Conservation (phyloP, 1,140 invertebrate species). For the Drosophila rhopaloa region DNA sequence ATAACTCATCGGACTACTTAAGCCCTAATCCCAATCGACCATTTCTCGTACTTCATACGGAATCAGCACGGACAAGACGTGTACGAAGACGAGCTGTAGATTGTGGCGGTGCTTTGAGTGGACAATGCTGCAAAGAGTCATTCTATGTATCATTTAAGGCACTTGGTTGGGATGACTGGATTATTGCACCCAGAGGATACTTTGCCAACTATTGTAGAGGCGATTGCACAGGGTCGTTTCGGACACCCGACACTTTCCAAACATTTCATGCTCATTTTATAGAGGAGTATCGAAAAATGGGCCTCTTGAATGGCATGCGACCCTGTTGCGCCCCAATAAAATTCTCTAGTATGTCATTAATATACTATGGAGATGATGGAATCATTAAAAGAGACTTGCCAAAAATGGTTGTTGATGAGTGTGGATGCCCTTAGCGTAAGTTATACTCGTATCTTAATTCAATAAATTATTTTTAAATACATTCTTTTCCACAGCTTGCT, state of each 20-base stretch:
- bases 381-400: slow-evolving; percentile 97
- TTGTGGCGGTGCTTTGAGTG: slow-evolving; percentile 90
- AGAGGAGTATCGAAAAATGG: slow-evolving; percentile 93
- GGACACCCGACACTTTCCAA: slow-evolving; percentile 93
- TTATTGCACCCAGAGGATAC: slow-evolving; percentile 95
- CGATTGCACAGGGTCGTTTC: slow-evolving; percentile 90
- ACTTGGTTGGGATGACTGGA: slow-evolving; percentile 97
- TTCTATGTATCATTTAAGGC: slow-evolving; percentile 96
- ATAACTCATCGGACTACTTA: slow-evolving; percentile 12
- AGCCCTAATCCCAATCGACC: slow-evolving; percentile 88
- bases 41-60: slow-evolving; percentile 93
- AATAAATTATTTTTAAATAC: neutral
- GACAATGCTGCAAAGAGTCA: slow-evolving; percentile 95
- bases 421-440: slow-evolving; percentile 92
- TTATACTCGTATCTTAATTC: neutral
- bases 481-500: slow-evolving; percentile 9
- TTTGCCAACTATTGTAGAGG: slow-evolving; percentile 97
- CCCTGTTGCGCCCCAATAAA: slow-evolving; percentile 97
- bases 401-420: slow-evolving; percentile 98
- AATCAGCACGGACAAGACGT: slow-evolving; percentile 87
- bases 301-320: slow-evolving; percentile 90
- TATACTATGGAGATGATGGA: slow-evolving; percentile 96
- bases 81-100: slow-evolving; percentile 92
- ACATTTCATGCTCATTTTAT: slow-evolving; percentile 96
- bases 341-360: slow-evolving; percentile 95